Percentiles rank a stretch among this genome's conserved stretches.
Evolutionary conservation across 2,113 vertebrate species (phyloP).

Genomic region (Sinocyclocheilus rhinocerous): DNA sequence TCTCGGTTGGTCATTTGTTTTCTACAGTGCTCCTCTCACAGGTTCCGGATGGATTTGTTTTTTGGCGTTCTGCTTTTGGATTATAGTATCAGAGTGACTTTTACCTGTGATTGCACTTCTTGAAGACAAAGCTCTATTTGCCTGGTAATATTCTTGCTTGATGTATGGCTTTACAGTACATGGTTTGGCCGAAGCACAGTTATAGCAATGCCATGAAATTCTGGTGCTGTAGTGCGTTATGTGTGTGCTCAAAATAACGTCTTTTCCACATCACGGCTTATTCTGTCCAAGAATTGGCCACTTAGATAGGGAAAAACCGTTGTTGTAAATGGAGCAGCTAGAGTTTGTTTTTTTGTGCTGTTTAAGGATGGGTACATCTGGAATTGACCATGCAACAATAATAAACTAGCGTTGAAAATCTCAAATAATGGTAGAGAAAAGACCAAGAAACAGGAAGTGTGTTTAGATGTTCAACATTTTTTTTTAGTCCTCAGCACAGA

Average conservation of each 20-base stretch:
- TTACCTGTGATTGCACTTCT: neutral
- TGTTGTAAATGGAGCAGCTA: neutral
- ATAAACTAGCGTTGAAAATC: neutral
- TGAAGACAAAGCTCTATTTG: neutral
- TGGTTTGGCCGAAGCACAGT: neutral
- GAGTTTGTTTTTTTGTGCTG: neutral
- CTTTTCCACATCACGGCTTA: neutral
- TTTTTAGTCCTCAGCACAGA: neutral
- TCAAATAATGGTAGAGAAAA: neutral
- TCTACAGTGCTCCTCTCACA: constrained; percentile 4
- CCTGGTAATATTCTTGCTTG: neutral
- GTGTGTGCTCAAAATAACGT: neutral
- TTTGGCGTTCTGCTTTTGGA: neutral
- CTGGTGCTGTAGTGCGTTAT: neutral
- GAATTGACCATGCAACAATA: neutral
- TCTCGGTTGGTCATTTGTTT: constrained; percentile 76
- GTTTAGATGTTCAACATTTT: too few species aligned
- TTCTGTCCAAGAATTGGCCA: neutral
- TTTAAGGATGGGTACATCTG: neutral
- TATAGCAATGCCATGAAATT: neutral
- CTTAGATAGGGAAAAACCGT: neutral
- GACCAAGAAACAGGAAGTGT: neutral
- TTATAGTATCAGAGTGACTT: neutral
- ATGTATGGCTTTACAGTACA: neutral
- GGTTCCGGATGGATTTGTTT: neutral